phyloP scores from a whole-genome alignment of 1,140 invertebrate species.

The Drosophila ogumai region DNA sequence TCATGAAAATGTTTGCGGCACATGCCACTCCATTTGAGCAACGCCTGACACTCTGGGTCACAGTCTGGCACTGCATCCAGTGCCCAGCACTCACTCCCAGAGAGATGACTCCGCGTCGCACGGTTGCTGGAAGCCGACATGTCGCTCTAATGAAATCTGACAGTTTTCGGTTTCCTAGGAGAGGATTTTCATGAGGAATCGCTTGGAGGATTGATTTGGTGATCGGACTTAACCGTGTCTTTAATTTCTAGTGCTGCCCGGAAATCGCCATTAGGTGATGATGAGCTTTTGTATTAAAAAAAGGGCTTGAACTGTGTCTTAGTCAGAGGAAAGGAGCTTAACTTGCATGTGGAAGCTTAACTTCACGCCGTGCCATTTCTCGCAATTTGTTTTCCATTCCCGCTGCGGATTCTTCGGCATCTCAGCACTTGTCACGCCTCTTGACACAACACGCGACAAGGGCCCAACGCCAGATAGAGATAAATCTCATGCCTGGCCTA shows the following conservation, averaged over 20 bases:
- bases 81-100: constrained; percentile 22
- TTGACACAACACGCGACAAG: constrained; percentile 64
- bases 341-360: constrained; percentile 17
- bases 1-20: constrained; percentile 80
- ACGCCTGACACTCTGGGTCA: constrained; percentile 39
- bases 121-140: constrained; percentile 45
- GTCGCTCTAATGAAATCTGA: constrained; percentile 76
- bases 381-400: constrained; percentile 18
- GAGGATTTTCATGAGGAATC: constrained; percentile 14
- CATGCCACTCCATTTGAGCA: constrained; percentile 75
- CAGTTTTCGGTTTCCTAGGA: constrained; percentile 54
- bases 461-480: constrained; percentile 3
- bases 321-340: constrained; percentile 7
- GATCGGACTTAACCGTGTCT: background rate
- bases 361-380: constrained; percentile 1
- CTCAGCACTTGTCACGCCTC: constrained; percentile 49
- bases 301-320: constrained; percentile 8
- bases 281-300: background rate
- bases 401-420: constrained; percentile 30
- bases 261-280: constrained; percentile 29
- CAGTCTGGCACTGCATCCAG: background rate
- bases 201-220: constrained; percentile 26
- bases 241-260: constrained; percentile 10
- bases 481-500: constrained; percentile 45
- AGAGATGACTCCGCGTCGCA: constrained; percentile 17